Evolutionary conservation across 2,888 invertebrate genomes (phyloP), one percentile per base, ranked within the genome.

Genomic region (Boloria selene): DNA sequence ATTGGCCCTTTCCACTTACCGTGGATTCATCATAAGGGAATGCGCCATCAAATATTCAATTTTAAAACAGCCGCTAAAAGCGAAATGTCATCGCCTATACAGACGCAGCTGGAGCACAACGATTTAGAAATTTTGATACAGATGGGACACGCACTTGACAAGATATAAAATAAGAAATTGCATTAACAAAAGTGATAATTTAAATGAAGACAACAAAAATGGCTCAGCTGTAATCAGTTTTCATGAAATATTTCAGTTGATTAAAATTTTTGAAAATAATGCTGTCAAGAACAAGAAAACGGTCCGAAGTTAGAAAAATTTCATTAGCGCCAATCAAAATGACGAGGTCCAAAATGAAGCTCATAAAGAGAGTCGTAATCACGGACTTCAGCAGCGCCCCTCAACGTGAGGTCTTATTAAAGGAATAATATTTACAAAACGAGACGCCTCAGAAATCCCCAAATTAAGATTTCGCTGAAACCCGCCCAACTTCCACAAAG

Each of bases 381-480:
- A 91, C 91, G 86, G 90, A 90, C 88, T 89, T 87, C 86, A 87
- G 86, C 83, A 84, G 85, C 85, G 84, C 88, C 91, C 90, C 90
- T 90, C 89, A 77, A 88, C 92, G 83, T 90, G 92, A 92, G 91
- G 91, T 92, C 91, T 92, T 92, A 92, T 91, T 92, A 91, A 91
- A 90, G 91, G 90, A 92, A 92, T 92, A 92, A 92, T 92, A 92
- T 92, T 92, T 92, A 92, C 91, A 91, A 91, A 92, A 91, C 91
- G 91, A 91, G 90, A 92, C 91, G 92, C 92, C 91, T 90, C 89
- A 89, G 92, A 92, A 91, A 92, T 92, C 91, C 91, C 90, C 92
- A 92, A 92, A 92, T 92, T 92, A 92, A 92, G 92, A 92, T 92
- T 89, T 92, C 84, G 88, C 90, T 85, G 88, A 90, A 91, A 90